Evolutionary conservation across 2,888 invertebrate species (phyloP).

Genomic region (Lypha dubia): DNA sequence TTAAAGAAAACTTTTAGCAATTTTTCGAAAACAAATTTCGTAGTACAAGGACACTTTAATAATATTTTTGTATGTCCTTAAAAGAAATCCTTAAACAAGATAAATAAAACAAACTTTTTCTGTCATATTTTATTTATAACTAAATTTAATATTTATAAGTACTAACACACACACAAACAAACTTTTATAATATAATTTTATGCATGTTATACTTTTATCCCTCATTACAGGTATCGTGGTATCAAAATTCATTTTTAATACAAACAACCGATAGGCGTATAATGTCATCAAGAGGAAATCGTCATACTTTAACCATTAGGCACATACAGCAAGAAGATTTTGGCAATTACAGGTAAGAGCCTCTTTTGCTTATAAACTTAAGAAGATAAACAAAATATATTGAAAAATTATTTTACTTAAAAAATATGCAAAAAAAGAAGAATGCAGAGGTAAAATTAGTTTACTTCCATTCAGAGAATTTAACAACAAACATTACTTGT

Average conservation of each 20-base stretch:
- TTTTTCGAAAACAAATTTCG: neutral
- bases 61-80: neutral
- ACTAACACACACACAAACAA: neutral
- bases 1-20: too few species aligned
- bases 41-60: neutral
- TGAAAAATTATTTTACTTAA: neutral
- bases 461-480: neutral
- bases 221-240: slow-evolving; percentile 87
- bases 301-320: slow-evolving; percentile 87
- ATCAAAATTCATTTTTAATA: slow-evolving; percentile 88
- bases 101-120: slow-evolving; percentile 11
- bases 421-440: neutral
- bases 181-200: slow-evolving; percentile 31
- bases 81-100: neutral
- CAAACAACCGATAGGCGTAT: slow-evolving; percentile 87
- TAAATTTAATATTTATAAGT: neutral
- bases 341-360: slow-evolving; percentile 87
- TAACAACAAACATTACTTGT: neutral
- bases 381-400: neutral
- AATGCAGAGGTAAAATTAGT: neutral
- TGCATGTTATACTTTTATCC: slow-evolving; percentile 11
- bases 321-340: slow-evolving; percentile 89
- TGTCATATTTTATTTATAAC: slow-evolving; percentile 24
- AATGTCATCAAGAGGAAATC: slow-evolving; percentile 88
- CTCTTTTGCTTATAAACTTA: neutral